Evolutionary conservation across 1,140 invertebrate species (phyloP).

Genomic region (Pogonognathellus flavescens): DNA sequence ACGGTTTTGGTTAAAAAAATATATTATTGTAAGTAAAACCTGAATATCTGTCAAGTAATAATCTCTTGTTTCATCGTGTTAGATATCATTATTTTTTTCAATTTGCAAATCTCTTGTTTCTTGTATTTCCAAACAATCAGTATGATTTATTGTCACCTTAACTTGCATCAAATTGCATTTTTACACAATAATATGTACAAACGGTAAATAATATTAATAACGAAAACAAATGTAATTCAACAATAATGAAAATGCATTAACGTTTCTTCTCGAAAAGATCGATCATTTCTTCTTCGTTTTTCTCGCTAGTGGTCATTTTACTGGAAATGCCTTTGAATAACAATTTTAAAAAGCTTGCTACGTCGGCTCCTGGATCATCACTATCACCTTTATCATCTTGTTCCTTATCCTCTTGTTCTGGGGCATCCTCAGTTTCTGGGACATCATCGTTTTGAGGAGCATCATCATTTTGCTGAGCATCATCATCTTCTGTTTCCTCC

Average conservation of each 20-base stretch:
- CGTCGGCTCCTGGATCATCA: slow-evolving; percentile 52
- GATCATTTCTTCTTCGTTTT: slow-evolving; percentile 40
- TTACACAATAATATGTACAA: slow-evolving; percentile 17
- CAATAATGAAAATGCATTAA: slow-evolving; percentile 18
- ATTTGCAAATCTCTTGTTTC: too few species aligned
- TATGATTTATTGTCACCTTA: too few species aligned
- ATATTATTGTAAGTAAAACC: too few species aligned
- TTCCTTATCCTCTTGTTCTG: slow-evolving; percentile 26
- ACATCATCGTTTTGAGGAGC: neutral
- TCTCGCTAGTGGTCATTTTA: slow-evolving; percentile 35
- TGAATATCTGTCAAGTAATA: too few species aligned
- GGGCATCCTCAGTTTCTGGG: slow-evolving; percentile 8
- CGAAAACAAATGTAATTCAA: too few species aligned
- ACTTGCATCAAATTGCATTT: neutral
- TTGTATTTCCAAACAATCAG: too few species aligned
- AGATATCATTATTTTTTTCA: too few species aligned
- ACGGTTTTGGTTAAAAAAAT: too few species aligned
- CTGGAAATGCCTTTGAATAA: slow-evolving; percentile 56
- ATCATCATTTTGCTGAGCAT: neutral
- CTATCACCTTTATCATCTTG: slow-evolving; percentile 47
- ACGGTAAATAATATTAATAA: slow-evolving; percentile 35
- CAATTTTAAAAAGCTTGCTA: slow-evolving; percentile 57
- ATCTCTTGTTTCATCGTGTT: too few species aligned
- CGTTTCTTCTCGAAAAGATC: slow-evolving; percentile 51
- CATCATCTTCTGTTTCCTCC: neutral